A percentile compares a stretch with the other conserved stretches of the same genome.
phyloP scores from a whole-genome alignment of 2,113 vertebrate genomes.

The Epinephelus cyanopodus region DNA sequence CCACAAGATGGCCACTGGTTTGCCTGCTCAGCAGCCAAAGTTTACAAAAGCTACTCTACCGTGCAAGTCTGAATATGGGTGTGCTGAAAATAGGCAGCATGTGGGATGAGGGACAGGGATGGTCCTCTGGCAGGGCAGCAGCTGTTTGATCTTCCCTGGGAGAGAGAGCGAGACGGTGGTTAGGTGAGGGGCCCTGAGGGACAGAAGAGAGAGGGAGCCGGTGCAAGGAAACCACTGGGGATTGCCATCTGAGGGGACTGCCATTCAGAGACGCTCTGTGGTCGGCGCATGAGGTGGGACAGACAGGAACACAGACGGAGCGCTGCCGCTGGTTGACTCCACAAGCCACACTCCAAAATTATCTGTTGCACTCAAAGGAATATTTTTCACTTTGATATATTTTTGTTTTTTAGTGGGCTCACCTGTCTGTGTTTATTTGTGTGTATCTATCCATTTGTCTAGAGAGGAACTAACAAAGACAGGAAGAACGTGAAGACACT shows the following conservation, averaged over 20 bases:
- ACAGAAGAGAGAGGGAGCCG: constrained; percentile 54
- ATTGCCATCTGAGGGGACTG: constrained; percentile 61
- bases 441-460: not conserved
- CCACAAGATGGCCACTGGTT: constrained; percentile 33
- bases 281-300: constrained; percentile 58
- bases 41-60: constrained; percentile 55
- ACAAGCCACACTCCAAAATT: constrained; percentile 60
- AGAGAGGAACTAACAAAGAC: not conserved
- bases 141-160: constrained; percentile 67
- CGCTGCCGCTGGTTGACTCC: constrained; percentile 36
- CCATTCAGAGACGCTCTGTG: constrained; percentile 62
- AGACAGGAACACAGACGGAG: constrained; percentile 47
- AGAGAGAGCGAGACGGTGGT: constrained; percentile 64
- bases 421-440: constrained; percentile 9
- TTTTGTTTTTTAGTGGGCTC: constrained; percentile 11
- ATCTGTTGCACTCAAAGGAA: constrained; percentile 19
- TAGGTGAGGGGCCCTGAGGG: constrained; percentile 68
- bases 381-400: constrained; percentile 39
- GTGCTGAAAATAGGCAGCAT: constrained; percentile 68
- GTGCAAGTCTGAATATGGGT: constrained; percentile 46
- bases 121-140: constrained; percentile 52
- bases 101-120: constrained; percentile 66
- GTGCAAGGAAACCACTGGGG: constrained; percentile 59
- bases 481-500: not conserved
- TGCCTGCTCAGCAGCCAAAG: constrained; percentile 48